Evolutionary conservation across 2,113 vertebrate species (phyloP).

Genomic region (Hydrochoerus hydrochaeris): DNA sequence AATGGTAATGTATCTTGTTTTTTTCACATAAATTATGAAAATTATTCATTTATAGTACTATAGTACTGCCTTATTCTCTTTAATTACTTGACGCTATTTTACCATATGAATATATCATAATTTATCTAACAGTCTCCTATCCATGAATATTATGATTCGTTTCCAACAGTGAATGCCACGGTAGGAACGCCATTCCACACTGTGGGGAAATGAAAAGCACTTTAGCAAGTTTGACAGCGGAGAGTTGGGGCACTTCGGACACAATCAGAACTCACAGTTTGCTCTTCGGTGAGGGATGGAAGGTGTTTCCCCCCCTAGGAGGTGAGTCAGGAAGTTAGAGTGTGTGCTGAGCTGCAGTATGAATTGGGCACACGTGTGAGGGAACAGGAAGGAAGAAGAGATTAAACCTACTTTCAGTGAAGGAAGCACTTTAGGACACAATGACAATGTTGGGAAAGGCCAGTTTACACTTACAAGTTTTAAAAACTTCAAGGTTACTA

Average conservation of each 20-base stretch:
- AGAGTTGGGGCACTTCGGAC: background rate
- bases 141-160: background rate
- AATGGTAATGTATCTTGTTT: background rate
- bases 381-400: background rate
- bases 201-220: background rate
- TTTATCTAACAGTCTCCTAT: background rate
- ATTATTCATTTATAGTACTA: background rate
- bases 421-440: background rate
- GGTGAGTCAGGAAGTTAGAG: background rate
- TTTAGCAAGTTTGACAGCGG: background rate
- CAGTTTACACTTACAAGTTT: background rate
- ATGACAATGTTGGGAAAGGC: background rate
- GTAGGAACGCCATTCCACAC: background rate
- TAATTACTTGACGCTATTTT: background rate
- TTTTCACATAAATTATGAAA: background rate
- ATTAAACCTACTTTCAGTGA: background rate
- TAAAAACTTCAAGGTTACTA: background rate
- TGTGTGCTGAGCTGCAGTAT: no score
- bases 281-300: background rate
- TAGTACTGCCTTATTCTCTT: slow-evolving; percentile 2
- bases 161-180: background rate
- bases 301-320: background rate
- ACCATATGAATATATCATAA: background rate
- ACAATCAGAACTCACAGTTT: background rate
- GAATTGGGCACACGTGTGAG: rapidly evolving